Percentiles rank a stretch among this genome's conserved stretches.
phyloP scores from a whole-genome alignment of 2,888 invertebrate genomes.

The Pelosia muscerda region DNA sequence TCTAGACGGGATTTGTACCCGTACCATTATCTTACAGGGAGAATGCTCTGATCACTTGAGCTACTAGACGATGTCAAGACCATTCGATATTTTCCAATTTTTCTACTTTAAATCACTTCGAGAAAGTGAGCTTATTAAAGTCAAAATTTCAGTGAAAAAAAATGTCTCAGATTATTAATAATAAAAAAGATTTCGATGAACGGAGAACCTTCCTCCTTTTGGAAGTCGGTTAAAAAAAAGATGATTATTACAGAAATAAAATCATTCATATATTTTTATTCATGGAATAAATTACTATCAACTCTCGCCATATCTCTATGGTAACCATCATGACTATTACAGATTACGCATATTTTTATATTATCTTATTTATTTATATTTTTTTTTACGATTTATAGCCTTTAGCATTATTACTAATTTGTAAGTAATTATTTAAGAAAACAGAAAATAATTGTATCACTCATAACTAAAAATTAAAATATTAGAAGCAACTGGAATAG shows the following conservation, averaged over 20 bases:
- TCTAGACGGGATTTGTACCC: no score
- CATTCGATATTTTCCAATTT: no score
- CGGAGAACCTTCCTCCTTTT: no score
- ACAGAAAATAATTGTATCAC: neutral
- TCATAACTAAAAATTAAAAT: conserved; percentile 21
- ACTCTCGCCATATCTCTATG: conserved; percentile 55
- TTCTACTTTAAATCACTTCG: no score
- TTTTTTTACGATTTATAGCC: conserved; percentile 21
- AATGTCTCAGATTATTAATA: no score
- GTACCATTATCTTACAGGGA: no score
- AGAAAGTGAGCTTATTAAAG: no score
- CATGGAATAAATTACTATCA: conserved; percentile 80
- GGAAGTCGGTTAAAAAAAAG: neutral
- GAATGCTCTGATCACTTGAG: no score
- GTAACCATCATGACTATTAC: conserved; percentile 63
- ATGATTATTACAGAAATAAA: conserved; percentile 34
- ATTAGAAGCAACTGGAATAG: neutral
- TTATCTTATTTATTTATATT: conserved; percentile 32
- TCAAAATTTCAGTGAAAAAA: neutral
- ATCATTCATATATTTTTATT: conserved; percentile 68
- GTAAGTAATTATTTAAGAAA: conserved; percentile 25
- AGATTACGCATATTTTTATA: conserved; percentile 41
- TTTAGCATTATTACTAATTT: conserved; percentile 28
- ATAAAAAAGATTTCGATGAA: no score
- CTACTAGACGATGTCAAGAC: no score